Evolutionary conservation across 2,888 invertebrate species (phyloP), one percentile per base, ranked within the genome.

Genomic region (Rhopalosiphum nymphaeae): DNA sequence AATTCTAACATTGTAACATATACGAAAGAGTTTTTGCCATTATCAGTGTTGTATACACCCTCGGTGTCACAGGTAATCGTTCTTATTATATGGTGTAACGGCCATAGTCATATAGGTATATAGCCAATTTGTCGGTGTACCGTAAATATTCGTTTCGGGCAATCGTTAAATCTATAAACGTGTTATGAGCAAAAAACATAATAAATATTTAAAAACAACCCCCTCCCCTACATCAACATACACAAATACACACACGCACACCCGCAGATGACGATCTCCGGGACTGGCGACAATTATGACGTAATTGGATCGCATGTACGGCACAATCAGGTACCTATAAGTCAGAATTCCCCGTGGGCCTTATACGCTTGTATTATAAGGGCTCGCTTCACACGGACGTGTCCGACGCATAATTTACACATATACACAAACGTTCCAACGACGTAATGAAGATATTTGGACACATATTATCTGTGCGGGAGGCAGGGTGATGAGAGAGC

Each of bases 391-490:
- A 53, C 9, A 36, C 42, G 42, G 78, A 36, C 36, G 78, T n/a
- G 78, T 78, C 78, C 78, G 78, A 78, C 36, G 36, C 36, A 36
- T 78, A 78, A 78, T 78, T 78, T 78, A 36, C 56, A 92, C 53
- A 56, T 36, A 53, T 53, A 25, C 44, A n/a, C 42, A 49, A 53
- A 11, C 49, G n/a, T 56, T 0, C n/a, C 44, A 44, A 85, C 91
- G 91, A 49, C 21, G 88, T 92, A 92, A 92, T 78, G 88, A 92
- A 92, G 92, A 92, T 92, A 92, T 92, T 92, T 46, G 92, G 92
- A 92, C 92, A 61, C n/a, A 44, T 67, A 49, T 9, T 88, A 88
- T 86, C n/a, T 21, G 88, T 57, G 42, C 13, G 57, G 11, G 56
- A 26, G 56, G 11, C 42, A 42, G 56, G 56, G n/a, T 1, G 25